Conservation (phyloP, 2,797 vertebrate genomes). For the Netta rufina region DNA sequence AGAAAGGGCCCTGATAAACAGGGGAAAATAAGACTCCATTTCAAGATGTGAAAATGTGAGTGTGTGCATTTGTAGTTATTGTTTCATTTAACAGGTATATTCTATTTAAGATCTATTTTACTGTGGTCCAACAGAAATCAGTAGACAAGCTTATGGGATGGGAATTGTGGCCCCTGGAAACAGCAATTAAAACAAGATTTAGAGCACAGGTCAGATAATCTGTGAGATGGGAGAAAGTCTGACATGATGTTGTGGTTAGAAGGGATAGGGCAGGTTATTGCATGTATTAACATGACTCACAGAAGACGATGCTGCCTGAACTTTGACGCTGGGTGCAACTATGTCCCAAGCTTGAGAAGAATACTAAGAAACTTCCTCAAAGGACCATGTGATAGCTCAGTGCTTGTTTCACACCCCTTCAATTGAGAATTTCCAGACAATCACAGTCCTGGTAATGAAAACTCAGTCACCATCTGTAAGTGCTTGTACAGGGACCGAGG, state of each 20-base stretch:
- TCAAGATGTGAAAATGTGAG: not conserved
- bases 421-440: slow-evolving; percentile 21
- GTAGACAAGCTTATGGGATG: not conserved
- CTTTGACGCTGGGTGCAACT: not conserved
- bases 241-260: not conserved
- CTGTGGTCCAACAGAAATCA: not conserved
- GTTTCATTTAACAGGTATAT: not conserved
- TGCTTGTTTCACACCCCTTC: not conserved
- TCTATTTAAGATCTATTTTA: not conserved
- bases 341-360: not conserved
- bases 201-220: not conserved
- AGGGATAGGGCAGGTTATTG: not conserved
- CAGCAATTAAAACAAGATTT: not conserved
- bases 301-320: not conserved
- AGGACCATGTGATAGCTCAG: not conserved
- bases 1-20: not conserved
- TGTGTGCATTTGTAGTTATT: not conserved
- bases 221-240: not conserved
- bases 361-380: not conserved
- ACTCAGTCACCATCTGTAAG: slow-evolving; percentile 28
- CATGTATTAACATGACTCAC: not conserved
- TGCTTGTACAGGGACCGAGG: not conserved
- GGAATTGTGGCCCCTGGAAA: not conserved
- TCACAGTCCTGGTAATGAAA: slow-evolving; percentile 9
- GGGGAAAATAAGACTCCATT: not conserved